phyloP scores from a whole-genome alignment of 2,888 invertebrate genomes.

The Piscicola geometra region DNA sequence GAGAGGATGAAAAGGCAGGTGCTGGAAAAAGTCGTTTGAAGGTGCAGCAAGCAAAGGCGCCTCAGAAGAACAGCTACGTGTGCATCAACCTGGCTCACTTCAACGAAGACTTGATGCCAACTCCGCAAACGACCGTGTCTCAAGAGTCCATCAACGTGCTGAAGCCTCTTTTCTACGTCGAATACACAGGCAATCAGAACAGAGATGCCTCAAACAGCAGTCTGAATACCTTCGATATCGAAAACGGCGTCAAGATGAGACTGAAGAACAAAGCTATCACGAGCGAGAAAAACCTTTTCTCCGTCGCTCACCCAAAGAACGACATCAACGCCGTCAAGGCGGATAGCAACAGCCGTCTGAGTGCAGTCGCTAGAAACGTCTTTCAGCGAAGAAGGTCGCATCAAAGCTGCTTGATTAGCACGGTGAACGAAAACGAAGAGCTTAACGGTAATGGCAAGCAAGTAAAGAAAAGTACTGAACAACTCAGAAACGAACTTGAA shows the following conservation, averaged over 20 bases:
- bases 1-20: background rate
- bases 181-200: too few species aligned
- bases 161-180: background rate
- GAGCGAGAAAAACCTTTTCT: background rate
- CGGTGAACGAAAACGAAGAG: background rate
- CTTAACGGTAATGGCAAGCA: background rate
- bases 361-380: constrained; percentile 19
- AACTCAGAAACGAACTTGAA: background rate
- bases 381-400: constrained; percentile 27
- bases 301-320: background rate
- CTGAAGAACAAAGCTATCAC: too few species aligned
- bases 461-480: background rate
- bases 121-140: background rate
- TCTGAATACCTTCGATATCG: background rate
- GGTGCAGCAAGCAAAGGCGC: background rate
- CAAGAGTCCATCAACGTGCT: background rate
- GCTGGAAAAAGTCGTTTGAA: background rate
- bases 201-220: background rate
- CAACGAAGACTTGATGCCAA: background rate
- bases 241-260: background rate
- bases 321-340: too few species aligned
- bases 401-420: constrained; percentile 31
- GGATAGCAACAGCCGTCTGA: background rate
- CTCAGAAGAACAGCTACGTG: background rate
- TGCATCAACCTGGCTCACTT: background rate